Conservation (phyloP, 2,797 vertebrate species). For the Salmo trutta region DNA sequence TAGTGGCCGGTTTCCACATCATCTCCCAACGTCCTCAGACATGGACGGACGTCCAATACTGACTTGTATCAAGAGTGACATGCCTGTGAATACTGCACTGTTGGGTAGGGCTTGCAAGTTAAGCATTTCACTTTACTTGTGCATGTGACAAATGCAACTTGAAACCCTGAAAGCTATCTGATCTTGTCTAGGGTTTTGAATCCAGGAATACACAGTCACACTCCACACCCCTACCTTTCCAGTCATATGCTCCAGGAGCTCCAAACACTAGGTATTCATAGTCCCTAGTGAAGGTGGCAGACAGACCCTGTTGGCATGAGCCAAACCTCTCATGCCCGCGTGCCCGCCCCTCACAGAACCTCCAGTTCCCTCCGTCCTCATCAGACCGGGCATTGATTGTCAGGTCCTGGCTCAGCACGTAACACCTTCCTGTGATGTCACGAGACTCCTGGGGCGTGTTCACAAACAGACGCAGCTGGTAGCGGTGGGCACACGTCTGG, state of each 20-base stretch:
- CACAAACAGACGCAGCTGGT: constrained; percentile 82
- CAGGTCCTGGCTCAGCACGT: constrained; percentile 87
- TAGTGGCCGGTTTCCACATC: no score
- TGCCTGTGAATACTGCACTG: no score
- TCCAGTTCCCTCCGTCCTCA: constrained; percentile 87
- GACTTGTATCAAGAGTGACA: no score
- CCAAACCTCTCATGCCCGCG: constrained; percentile 91
- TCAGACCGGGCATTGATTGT: constrained; percentile 49
- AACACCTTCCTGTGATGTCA: constrained; percentile 92
- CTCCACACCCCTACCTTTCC: constrained; percentile 87
- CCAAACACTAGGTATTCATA: constrained; percentile 94
- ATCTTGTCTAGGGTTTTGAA: no score
- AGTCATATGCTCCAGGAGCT: constrained; percentile 94
- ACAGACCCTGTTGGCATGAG: constrained; percentile 95
- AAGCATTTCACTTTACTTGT: no score
- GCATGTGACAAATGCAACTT: no score
- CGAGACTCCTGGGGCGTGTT: constrained; percentile 77
- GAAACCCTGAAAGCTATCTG: no score
- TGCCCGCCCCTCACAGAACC: constrained; percentile 84
- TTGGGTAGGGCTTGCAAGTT: no score
- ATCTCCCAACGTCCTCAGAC: no score
- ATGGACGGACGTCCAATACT: no score
- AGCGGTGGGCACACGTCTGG: constrained; percentile 95
- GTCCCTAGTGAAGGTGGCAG: constrained; percentile 90
- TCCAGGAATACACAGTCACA: no score